Conservation (phyloP, 2,888 invertebrate species). For the Tenthredo scrophulariae region DNA sequence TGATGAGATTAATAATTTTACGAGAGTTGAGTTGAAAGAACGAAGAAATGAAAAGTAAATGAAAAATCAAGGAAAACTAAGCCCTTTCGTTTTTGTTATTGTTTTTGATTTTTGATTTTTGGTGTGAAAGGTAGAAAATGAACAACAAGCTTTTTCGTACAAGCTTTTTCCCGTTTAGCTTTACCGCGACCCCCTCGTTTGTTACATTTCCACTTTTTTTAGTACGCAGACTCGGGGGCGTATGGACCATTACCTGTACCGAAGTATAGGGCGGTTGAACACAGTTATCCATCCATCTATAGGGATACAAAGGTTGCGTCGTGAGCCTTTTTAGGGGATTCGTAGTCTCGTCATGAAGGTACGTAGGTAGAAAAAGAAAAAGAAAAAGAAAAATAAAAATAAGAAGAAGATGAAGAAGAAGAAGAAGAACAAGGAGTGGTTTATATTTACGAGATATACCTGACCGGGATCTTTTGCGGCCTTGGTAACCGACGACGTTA, state of each 20-base stretch:
- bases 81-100: not conserved
- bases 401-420: not conserved
- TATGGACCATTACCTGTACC: conserved; percentile 5
- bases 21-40: not conserved
- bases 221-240: conserved; percentile 9
- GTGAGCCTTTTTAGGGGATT: not conserved
- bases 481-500: conserved; percentile 23
- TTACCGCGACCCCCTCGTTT: not conserved
- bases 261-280: not conserved
- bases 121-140: not conserved
- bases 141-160: not conserved
- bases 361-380: not conserved
- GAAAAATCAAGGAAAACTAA: not conserved
- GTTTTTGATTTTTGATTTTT: not conserved
- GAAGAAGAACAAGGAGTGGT: not conserved
- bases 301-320: conserved; percentile 17
- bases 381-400: not conserved
- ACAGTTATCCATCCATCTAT: conserved; percentile 21
- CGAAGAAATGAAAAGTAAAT: not conserved
- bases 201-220: not conserved
- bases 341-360: conserved; percentile 18
- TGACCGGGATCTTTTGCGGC: conserved; percentile 11
- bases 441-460: conserved; percentile 36
- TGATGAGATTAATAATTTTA: not conserved
- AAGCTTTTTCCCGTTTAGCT: not conserved